Evolutionary conservation across 2,113 vertebrate species (phyloP).

Genomic region (Corythornis madagascariensis): DNA sequence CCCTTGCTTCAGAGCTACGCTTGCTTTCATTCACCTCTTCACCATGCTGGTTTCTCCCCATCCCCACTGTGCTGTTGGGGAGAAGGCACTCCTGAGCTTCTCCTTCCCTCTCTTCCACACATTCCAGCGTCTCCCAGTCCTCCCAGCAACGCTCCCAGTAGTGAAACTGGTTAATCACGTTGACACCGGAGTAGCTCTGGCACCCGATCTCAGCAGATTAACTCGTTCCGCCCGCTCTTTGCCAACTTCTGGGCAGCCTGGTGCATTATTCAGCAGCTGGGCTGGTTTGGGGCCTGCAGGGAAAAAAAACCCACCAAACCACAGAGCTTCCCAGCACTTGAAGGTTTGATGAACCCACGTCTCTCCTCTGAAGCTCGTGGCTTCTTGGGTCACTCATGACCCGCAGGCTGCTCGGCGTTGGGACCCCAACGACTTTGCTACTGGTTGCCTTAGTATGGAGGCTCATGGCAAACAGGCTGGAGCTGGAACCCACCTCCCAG

Average conservation of each 20-base stretch:
- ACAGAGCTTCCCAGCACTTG: not conserved
- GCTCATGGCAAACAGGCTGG: not conserved
- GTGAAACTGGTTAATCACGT: conserved; percentile 44
- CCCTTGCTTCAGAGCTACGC: accelerated
- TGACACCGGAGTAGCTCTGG: not conserved
- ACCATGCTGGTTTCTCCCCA: no score
- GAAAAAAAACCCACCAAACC: not conserved
- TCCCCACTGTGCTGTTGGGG: accelerated
- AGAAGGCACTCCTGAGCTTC: not conserved
- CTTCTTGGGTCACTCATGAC: not conserved
- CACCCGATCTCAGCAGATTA: not conserved
- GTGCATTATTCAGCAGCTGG: not conserved
- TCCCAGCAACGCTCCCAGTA: not conserved
- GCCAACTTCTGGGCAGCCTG: not conserved
- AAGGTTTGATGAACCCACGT: not conserved
- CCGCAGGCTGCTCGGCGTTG: not conserved
- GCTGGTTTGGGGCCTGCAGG: not conserved
- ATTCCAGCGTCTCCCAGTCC: not conserved
- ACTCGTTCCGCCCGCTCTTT: conserved; percentile 6
- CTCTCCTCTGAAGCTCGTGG: not conserved
- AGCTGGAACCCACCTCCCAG: not conserved
- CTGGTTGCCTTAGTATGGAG: not conserved
- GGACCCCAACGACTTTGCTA: not conserved
- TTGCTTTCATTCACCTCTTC: not conserved
- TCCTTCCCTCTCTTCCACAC: not conserved